Percentiles rank a stretch among this genome's conserved stretches.
Evolutionary conservation across 35 echinoderm and acorn worm species (phyloP).

Genomic region (Apostichopus japonicus): DNA sequence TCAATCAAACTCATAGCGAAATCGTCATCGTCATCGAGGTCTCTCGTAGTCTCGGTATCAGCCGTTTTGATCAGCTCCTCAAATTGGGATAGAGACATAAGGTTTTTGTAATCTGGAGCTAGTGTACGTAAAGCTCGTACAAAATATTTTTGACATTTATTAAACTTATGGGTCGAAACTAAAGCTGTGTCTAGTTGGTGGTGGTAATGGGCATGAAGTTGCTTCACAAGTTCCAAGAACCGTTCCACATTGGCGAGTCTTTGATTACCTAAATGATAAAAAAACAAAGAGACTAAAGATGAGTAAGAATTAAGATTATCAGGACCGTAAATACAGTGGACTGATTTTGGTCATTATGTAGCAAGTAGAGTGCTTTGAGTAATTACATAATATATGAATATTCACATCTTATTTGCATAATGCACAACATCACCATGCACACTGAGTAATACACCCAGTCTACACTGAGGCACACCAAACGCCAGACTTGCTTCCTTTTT

Average conservation of each 20-base stretch:
- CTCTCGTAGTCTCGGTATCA: background rate
- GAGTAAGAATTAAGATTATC: too few relatives aligned
- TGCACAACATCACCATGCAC: too few relatives aligned
- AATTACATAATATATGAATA: too few relatives aligned
- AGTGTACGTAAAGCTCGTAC: conserved; percentile 69
- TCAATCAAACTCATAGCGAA: conserved; percentile 10
- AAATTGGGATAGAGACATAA: background rate
- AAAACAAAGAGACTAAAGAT: too few relatives aligned
- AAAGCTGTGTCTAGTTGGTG: conserved; percentile 75
- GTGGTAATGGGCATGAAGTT: conserved; percentile 75
- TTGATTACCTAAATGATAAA: background rate
- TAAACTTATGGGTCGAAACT: conserved; percentile 77
- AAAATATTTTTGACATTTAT: conserved; percentile 84
- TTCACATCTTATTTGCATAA: too few relatives aligned
- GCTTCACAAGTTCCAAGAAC: conserved; percentile 71
- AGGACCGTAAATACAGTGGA: too few relatives aligned
- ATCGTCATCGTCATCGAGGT: conserved; percentile 20
- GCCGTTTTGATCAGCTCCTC: background rate
- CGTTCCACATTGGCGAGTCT: background rate
- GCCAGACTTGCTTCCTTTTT: too few relatives aligned
- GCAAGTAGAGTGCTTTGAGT: too few relatives aligned
- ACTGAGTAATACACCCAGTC: too few relatives aligned
- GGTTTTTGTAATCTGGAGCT: background rate
- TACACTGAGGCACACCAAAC: too few relatives aligned
- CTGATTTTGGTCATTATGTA: too few relatives aligned